phyloP scores from a whole-genome alignment of 2,888 invertebrate genomes.

The Eupithecia subfuscata region DNA sequence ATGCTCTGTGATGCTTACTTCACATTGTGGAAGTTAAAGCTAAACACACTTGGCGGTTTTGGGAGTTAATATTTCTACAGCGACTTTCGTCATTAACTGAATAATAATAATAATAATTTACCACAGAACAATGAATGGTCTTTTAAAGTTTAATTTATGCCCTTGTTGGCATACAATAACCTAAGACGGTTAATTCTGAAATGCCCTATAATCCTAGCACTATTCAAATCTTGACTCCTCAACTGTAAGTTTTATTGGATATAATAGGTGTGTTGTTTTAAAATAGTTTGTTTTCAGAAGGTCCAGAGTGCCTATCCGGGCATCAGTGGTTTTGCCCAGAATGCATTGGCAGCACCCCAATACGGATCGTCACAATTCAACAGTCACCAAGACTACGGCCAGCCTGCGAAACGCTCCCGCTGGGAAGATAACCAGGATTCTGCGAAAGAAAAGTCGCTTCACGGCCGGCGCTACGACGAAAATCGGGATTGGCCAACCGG shows the following conservation, averaged over 20 bases:
- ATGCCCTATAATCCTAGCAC: not conserved
- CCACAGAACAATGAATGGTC: not conserved
- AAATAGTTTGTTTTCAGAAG: conserved; percentile 38
- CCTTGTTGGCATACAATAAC: not conserved
- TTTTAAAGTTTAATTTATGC: not conserved
- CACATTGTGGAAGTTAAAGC: not conserved
- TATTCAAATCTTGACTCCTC: not conserved
- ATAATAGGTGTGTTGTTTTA: conserved; percentile 19
- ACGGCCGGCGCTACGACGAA: conserved; percentile 3
- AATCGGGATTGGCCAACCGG: conserved; percentile 17
- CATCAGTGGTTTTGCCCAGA: conserved; percentile 26
- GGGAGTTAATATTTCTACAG: too few relatives aligned
- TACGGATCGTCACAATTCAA: conserved; percentile 14
- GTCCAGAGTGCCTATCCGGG: conserved; percentile 35
- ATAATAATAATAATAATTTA: too few relatives aligned
- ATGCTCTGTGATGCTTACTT: not conserved
- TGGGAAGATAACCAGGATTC: conserved; percentile 18
- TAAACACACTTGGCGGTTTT: too few relatives aligned
- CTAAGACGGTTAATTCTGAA: not conserved
- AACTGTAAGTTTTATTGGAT: not conserved
- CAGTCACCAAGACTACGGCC: conserved; percentile 10
- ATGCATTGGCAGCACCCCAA: conserved; percentile 14
- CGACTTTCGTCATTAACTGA: too few relatives aligned
- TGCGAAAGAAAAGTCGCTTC: conserved; percentile 1
- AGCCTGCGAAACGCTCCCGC: conserved; percentile 9